phyloP scores from a whole-genome alignment of 2,797 vertebrate genomes.

The Peromyscus eremicus region DNA sequence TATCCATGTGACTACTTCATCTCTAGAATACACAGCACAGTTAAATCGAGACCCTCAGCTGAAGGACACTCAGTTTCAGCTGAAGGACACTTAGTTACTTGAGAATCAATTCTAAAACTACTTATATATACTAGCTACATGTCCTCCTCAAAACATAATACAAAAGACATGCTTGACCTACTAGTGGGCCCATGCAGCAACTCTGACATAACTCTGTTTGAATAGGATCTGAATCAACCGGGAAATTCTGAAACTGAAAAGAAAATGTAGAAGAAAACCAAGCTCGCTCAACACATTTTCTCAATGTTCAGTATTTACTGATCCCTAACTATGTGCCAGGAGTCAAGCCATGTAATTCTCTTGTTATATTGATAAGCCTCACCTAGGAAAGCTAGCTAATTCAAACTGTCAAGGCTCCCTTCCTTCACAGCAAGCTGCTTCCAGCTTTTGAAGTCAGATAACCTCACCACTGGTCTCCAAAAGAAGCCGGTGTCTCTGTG shows the following conservation, averaged over 20 bases:
- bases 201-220: slow-evolving; percentile 35
- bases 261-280: background rate
- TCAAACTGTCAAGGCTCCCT: background rate
- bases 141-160: slow-evolving; percentile 13
- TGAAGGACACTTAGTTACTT: background rate
- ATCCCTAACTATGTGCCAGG: background rate
- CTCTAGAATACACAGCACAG: background rate
- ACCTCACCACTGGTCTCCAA: background rate
- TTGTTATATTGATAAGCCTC: background rate
- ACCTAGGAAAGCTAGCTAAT: background rate
- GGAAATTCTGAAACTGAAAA: slow-evolving; percentile 48
- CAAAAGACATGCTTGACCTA: background rate
- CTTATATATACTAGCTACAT: background rate
- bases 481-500: background rate
- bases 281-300: background rate
- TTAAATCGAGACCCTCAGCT: background rate
- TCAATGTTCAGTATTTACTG: background rate
- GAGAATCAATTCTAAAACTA: background rate
- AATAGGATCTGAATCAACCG: slow-evolving; percentile 2
- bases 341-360: background rate
- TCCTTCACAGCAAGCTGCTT: background rate
- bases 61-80: background rate
- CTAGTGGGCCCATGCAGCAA: background rate
- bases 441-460: background rate
- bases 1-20: background rate